phyloP scores from a whole-genome alignment of 2,888 invertebrate species.

The Tholera decimalis region DNA sequence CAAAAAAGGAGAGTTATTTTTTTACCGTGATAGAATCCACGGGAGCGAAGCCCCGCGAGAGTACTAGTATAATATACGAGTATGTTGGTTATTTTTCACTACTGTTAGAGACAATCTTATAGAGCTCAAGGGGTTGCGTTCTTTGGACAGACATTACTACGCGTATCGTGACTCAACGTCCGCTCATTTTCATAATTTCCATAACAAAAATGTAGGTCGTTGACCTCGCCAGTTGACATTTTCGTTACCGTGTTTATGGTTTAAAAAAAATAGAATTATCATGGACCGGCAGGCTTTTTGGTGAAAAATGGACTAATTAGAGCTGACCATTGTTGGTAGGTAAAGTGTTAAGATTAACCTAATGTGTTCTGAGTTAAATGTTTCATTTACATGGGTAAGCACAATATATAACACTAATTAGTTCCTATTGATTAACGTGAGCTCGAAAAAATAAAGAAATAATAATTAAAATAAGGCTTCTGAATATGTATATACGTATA shows the following conservation, averaged over 20 bases:
- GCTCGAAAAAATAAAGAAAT: neutral
- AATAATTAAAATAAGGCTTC: neutral
- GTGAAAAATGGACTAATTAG: constrained; percentile 54
- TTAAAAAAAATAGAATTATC: constrained; percentile 64
- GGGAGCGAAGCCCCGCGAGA: too few species aligned
- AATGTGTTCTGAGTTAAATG: constrained; percentile 37
- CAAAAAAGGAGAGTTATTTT: too few species aligned
- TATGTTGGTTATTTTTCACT: too few species aligned
- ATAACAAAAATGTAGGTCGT: constrained; percentile 76
- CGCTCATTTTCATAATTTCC: constrained; percentile 81
- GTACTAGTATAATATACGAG: too few species aligned
- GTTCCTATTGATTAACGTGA: constrained; percentile 14
- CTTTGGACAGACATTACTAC: constrained; percentile 49
- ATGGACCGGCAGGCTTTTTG: constrained; percentile 36
- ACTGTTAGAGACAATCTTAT: neutral
- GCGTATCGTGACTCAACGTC: constrained; percentile 73
- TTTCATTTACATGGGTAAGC: constrained; percentile 16
- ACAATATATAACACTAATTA: constrained; percentile 42
- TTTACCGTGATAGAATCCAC: too few species aligned
- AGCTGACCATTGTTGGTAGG: constrained; percentile 38
- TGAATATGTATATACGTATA: too few species aligned
- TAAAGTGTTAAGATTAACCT: constrained; percentile 52
- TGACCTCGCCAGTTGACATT: constrained; percentile 67
- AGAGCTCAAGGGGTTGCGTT: constrained; percentile 30
- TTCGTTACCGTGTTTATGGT: constrained; percentile 60